Base-by-base conservation (phyloP, 1,140 invertebrate genomes). In the Frieseomelitta varia region DNA sequence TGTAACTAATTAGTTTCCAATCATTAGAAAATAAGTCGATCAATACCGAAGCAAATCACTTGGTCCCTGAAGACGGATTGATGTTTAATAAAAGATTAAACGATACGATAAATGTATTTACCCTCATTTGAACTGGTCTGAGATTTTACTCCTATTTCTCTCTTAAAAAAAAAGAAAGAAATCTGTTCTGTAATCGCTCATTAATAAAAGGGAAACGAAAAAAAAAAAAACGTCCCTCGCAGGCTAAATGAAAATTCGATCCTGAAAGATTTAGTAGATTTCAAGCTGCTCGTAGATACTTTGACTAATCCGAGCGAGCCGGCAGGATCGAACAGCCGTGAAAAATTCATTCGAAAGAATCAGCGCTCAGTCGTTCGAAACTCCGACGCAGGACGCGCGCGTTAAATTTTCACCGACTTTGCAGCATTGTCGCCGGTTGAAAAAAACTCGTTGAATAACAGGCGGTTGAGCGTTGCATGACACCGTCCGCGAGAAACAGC, bases 381-480 rank as follows among this genome's bases (percentile, higher is more conserved):
- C n/a, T 63, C 39, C 39, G 39, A 15, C 14, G n/a, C 61, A 4
- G 24, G 39, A 47, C 39, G 39, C n/a, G 58, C 12, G 19, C 21
- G 14, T 15, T 24, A 34, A 75, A 34, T 74, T 74, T 53, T 24
- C 56, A 34, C 65, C 17, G 8, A 11, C 10, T 34, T 27, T 8
- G 8, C 15, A 27, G 24, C 12, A 61, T 34, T 3, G 15, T 30
- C 24, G 15, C 1, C 53, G 24, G 14, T 61, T 39, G 24, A n/a
- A 55, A 63, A 71, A 34, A 56, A 15, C 27, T 55, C 12, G 30
- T 55, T 47, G 47, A 27, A 55, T 56, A 73, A 51, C 51, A 73
- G 34, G 19, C 53, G 61, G 58, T 68, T 63, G 34, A 67, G n/a
- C 39, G 56, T 79, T 61, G 51, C n/a, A 51, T n/a, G 61, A 81